Evolutionary conservation across 2,888 invertebrate species (phyloP), one percentile per base, ranked within the genome.

Genomic region (Scaptomyza flava): DNA sequence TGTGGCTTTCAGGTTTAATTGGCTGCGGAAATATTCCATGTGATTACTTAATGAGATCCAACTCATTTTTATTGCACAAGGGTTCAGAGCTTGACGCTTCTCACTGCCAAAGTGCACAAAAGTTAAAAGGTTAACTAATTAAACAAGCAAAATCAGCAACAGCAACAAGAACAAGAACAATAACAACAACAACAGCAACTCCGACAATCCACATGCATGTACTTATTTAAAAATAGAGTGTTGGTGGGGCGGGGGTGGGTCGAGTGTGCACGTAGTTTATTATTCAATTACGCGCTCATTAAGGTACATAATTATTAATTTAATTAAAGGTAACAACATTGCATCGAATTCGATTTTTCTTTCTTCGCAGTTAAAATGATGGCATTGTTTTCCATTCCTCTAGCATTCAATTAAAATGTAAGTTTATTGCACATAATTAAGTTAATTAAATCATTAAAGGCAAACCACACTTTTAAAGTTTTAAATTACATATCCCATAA

Each of bases 1-100:
- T 84, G 84, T 65, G 89, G 87, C 70, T 86, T 84, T 80, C 81
- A 71, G 79, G 76, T 83, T 84, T 84, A 84, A 84, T 84, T 88
- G 89, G 89, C 84, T 83, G 84, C 83, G 84, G 87, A 87, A 88
- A 88, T 84, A 84, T 84, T 86, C 87, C 84, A 67, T 86, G 83
- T 80, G 83, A 88, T 88, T 84, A 88, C 87, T 88, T 86, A 88
- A 86, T 88, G 88, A 86, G 87, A 70, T 64, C 62, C 85, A 73
- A 68, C 82, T 84, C 81, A 81, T 72, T 85, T 87, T 83, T 81
- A 86, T 82, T 80, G 60, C 69, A 48, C 58, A 48, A 42, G 45
- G 53, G 47, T 42, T 62, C 56, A 45, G 14, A 36, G 38, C 14
- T 3, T 38, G 38, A 38, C 36, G 30, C 20, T 43, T 60, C 75